Evolutionary conservation across 2,113 vertebrate genomes (phyloP).

Genomic region (Lepisosteus osseus): DNA sequence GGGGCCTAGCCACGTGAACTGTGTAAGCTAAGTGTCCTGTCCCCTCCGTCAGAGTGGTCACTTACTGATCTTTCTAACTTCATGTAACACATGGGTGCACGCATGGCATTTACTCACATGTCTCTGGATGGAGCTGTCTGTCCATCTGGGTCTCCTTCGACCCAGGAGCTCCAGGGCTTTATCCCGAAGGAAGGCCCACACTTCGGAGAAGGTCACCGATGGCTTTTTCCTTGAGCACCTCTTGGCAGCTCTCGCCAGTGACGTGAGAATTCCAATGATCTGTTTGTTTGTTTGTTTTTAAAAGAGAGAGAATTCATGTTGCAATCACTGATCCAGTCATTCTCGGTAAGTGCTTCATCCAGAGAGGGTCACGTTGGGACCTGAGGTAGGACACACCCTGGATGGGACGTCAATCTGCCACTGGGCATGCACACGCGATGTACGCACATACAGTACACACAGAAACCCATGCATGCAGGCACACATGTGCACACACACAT

Average conservation of each 20-base stretch:
- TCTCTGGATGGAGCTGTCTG: constrained; percentile 20
- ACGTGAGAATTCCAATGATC: constrained; percentile 39
- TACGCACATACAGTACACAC: no score
- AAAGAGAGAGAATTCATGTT: not conserved
- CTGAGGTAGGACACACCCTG: no score
- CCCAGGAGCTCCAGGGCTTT: constrained; percentile 35
- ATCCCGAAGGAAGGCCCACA: constrained; percentile 33
- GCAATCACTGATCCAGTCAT: no score
- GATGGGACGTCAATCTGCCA: no score
- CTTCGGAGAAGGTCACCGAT: constrained; percentile 42
- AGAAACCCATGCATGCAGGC: no score
- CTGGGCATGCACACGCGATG: no score
- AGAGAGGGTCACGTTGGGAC: no score
- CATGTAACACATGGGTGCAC: not conserved
- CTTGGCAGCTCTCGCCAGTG: constrained; percentile 42
- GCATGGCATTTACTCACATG: constrained; percentile 47
- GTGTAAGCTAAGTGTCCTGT: no score
- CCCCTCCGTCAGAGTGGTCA: no score
- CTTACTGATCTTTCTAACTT: not conserved
- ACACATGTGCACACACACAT: no score
- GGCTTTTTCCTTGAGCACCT: constrained; percentile 39
- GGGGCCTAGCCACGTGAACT: no score
- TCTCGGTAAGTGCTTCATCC: no score
- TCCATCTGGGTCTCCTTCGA: constrained; percentile 1
- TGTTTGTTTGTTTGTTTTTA: constrained; percentile 18